Percentiles rank a stretch among this genome's conserved stretches.
These are phyloP conservation scores for Synanthedon vespiformis DNA, from an alignment of 2,888 invertebrate species.

Conservation along the genomic window DNA sequence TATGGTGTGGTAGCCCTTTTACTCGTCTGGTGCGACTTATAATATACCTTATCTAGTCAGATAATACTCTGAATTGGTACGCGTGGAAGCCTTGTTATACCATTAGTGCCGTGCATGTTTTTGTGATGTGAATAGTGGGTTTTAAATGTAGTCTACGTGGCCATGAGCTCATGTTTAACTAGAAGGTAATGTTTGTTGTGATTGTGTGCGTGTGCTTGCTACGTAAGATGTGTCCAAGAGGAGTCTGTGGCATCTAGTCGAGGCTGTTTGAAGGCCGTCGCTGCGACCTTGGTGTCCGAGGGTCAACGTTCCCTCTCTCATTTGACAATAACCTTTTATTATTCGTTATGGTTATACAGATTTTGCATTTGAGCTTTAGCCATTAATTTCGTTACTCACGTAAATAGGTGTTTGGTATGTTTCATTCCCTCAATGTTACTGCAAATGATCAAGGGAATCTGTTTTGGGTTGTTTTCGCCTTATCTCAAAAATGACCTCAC, in stretches of 20 bases:
- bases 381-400: too few relatives aligned
- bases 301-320: conserved; percentile 54
- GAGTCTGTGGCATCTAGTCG: conserved; percentile 41
- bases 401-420: too few relatives aligned
- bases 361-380: too few relatives aligned
- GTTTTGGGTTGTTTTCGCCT: too few relatives aligned
- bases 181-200: conserved; percentile 50
- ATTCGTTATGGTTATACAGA: too few relatives aligned
- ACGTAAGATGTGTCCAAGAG: conserved; percentile 35
- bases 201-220: conserved; percentile 35
- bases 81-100: conserved; percentile 23
- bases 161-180: conserved; percentile 58
- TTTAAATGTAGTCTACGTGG: conserved; percentile 49
- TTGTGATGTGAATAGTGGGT: conserved; percentile 37
- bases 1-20: too few relatives aligned
- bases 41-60: conserved; percentile 51
- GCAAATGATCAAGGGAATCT: too few relatives aligned
- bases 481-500: too few relatives aligned
- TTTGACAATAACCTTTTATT: too few relatives aligned
- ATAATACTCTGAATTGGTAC: conserved; percentile 59
- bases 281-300: conserved; percentile 64
- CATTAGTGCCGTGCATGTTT: conserved; percentile 21
- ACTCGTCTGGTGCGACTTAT: neutral
- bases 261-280: conserved; percentile 68
- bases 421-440: too few relatives aligned